Evolutionary conservation across 1,140 invertebrate genomes (phyloP).

Genomic region (Philotrypesis tridentata): DNA sequence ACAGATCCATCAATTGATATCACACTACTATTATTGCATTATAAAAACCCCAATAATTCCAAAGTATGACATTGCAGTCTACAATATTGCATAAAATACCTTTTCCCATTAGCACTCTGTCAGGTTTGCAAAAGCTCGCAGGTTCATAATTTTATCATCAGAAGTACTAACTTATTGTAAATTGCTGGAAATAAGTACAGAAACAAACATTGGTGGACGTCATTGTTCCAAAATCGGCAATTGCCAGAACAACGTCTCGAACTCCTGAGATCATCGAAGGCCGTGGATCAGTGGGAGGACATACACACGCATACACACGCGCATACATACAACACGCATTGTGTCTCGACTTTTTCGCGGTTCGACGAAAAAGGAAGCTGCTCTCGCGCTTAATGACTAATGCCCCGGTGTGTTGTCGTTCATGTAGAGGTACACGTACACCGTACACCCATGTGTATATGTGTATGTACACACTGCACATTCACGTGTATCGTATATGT

Average conservation of each 20-base stretch:
- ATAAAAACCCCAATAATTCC: not conserved
- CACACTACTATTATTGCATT: not conserved
- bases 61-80: too few species aligned
- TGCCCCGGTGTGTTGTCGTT: not conserved
- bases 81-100: too few species aligned
- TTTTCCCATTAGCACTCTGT: too few species aligned
- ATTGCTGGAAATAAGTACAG: not conserved
- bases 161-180: not conserved
- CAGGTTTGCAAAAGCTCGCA: too few species aligned
- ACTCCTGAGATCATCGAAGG: not conserved
- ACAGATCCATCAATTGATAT: not conserved
- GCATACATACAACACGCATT: not conserved
- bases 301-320: not conserved
- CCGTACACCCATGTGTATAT: not conserved
- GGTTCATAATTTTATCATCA: not conserved
- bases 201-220: not conserved
- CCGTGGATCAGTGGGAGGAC: not conserved
- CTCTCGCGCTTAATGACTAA: conserved; percentile 41
- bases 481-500: not conserved
- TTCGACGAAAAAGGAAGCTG: conserved; percentile 40
- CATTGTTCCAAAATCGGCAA: not conserved
- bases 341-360: not conserved
- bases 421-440: not conserved
- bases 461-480: not conserved
- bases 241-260: not conserved